phyloP scores from a whole-genome alignment of 2,113 vertebrate species.

The Xyrauchen texanus region DNA sequence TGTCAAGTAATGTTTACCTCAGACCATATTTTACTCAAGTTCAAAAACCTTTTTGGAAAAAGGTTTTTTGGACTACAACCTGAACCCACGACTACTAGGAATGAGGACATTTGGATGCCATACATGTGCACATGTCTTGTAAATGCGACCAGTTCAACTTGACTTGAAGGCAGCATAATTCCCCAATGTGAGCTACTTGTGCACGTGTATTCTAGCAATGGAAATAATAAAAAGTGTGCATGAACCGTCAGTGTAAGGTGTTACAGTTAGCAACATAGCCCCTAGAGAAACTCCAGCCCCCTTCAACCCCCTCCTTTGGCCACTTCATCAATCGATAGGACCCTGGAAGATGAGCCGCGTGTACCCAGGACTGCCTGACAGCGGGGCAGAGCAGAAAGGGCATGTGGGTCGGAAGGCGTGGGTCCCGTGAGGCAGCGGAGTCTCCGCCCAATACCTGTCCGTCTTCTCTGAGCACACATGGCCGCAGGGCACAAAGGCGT shows the following conservation, averaged over 20 bases:
- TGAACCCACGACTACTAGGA: no score
- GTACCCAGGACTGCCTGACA: conserved; percentile 84
- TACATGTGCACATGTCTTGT: neutral
- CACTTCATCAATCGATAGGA: conserved; percentile 84
- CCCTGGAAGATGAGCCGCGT: conserved; percentile 96
- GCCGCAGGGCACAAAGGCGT: conserved; percentile 91
- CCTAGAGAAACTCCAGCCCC: conserved; percentile 4
- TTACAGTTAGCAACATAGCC: conserved; percentile 32
- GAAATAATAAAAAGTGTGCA: neutral
- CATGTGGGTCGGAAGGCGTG: conserved; percentile 95
- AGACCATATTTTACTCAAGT: no score
- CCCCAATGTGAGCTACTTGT: neutral
- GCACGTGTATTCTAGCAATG: neutral
- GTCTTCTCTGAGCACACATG: conserved; percentile 97
- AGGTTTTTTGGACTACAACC: no score
- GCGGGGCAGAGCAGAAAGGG: conserved; percentile 92
- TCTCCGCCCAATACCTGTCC: conserved; percentile 92
- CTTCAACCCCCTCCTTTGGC: conserved; percentile 25
- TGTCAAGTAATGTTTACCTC: no score
- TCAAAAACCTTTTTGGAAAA: no score
- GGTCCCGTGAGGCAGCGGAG: conserved; percentile 92
- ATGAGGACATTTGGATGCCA: neutral
- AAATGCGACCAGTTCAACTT: neutral
- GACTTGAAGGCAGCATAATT: conserved; percentile 18
- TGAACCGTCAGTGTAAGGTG: conserved; percentile 24